A percentile compares a stretch with the other conserved stretches of the same genome.
phyloP scores from a whole-genome alignment of 2,888 invertebrate genomes.

The Stratiomys singularior region DNA sequence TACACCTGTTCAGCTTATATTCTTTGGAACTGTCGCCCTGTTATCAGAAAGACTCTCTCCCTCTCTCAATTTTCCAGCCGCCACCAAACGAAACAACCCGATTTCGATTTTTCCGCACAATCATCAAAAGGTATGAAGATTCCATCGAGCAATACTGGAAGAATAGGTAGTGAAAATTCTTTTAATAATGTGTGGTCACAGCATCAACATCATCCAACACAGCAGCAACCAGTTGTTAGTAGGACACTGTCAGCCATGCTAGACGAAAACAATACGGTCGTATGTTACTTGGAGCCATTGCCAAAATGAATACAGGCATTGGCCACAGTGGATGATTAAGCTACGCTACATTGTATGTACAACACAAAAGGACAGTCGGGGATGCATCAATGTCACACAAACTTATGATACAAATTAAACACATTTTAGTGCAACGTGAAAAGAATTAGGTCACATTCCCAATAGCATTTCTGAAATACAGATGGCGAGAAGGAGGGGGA shows the following conservation, averaged over 20 bases:
- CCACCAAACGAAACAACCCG: neutral
- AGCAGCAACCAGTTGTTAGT: conserved; percentile 56
- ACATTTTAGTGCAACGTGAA: too few relatives aligned
- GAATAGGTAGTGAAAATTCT: conserved; percentile 29
- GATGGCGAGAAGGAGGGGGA: too few relatives aligned
- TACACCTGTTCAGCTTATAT: too few relatives aligned
- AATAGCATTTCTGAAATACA: too few relatives aligned
- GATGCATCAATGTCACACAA: too few relatives aligned
- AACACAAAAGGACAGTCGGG: too few relatives aligned
- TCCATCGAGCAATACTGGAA: conserved; percentile 31
- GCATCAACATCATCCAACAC: conserved; percentile 57
- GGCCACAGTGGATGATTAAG: too few relatives aligned
- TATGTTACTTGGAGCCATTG: conserved; percentile 83
- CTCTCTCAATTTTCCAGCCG: conserved; percentile 20
- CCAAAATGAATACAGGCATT: conserved; percentile 56
- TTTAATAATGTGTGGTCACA: conserved; percentile 20
- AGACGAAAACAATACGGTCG: conserved; percentile 85
- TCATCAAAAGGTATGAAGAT: conserved; percentile 37
- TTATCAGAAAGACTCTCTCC: too few relatives aligned
- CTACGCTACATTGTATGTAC: too few relatives aligned
- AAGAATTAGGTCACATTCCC: too few relatives aligned
- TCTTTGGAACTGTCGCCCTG: neutral
- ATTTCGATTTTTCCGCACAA: conserved; percentile 26
- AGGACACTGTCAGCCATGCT: conserved; percentile 75
- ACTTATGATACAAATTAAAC: too few relatives aligned